Conservation (phyloP, 2,113 vertebrate genomes). For the Anhinga rufa region DNA sequence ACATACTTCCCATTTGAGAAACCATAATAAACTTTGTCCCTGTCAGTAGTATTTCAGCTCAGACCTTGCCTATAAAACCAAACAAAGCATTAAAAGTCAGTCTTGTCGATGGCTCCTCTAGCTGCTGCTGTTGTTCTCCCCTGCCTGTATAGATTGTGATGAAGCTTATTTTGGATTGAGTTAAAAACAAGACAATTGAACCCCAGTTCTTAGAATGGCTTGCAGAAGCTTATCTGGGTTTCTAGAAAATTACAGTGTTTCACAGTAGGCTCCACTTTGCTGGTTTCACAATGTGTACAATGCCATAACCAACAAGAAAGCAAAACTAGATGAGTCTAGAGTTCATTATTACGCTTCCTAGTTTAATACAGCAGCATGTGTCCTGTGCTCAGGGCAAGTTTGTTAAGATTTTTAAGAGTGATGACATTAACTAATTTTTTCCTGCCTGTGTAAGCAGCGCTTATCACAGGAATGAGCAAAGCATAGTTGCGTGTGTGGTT, state of each 20-base stretch:
- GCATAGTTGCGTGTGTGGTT: background rate
- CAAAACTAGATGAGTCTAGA: background rate
- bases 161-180: background rate
- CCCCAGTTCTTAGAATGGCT: background rate
- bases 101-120: background rate
- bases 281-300: background rate
- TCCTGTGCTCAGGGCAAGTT: background rate
- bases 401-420: background rate
- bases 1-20: background rate
- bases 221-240: background rate
- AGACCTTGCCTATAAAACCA: background rate
- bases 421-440: background rate
- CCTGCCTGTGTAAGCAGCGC: background rate
- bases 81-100: background rate
- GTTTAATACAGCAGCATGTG: background rate
- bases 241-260: background rate
- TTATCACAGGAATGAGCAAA: background rate
- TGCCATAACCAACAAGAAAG: background rate
- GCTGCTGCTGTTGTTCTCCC: background rate
- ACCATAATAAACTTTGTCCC: background rate
- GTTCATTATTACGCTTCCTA: background rate
- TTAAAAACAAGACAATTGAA: background rate
- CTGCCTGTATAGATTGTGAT: background rate
- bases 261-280: background rate
- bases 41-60: background rate